Percentiles rank a stretch among this genome's conserved stretches.
Evolutionary conservation across 2,888 invertebrate genomes (phyloP).

Genomic region (Ypsolopha scabrella): DNA sequence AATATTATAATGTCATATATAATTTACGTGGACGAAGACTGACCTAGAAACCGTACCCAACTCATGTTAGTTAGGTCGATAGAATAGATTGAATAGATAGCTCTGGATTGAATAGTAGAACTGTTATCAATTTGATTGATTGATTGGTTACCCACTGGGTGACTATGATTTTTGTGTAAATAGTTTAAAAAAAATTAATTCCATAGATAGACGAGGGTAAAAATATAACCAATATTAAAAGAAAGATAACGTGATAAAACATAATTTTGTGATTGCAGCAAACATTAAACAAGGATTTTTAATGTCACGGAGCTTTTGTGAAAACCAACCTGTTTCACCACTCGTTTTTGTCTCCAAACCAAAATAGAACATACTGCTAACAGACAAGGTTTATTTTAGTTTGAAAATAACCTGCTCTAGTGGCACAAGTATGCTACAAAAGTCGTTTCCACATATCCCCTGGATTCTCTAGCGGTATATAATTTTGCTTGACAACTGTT

Average conservation of each 20-base stretch:
- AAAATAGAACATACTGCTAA: neutral
- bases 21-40: too few relatives aligned
- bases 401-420: neutral
- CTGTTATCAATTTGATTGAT: too few relatives aligned
- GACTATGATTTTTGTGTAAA: too few relatives aligned
- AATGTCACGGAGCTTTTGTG: neutral
- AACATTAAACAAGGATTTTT: neutral
- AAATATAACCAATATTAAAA: neutral
- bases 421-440: neutral
- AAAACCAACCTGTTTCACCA: neutral
- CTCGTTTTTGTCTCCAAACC: neutral
- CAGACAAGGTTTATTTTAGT: neutral
- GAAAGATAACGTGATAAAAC: neutral
- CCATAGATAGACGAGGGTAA: too few relatives aligned
- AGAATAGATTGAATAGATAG: too few relatives aligned
- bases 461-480: conserved; percentile 6
- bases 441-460: conserved; percentile 3
- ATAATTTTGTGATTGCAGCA: neutral
- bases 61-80: too few relatives aligned
- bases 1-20: neutral
- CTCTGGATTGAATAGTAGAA: too few relatives aligned
- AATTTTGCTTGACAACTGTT: conserved; percentile 9
- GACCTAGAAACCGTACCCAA: too few relatives aligned
- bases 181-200: too few relatives aligned
- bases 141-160: too few relatives aligned